Percentiles rank a stretch among this genome's conserved stretches.
Conservation (phyloP, 2,113 vertebrate species). For the Hucho hucho region DNA sequence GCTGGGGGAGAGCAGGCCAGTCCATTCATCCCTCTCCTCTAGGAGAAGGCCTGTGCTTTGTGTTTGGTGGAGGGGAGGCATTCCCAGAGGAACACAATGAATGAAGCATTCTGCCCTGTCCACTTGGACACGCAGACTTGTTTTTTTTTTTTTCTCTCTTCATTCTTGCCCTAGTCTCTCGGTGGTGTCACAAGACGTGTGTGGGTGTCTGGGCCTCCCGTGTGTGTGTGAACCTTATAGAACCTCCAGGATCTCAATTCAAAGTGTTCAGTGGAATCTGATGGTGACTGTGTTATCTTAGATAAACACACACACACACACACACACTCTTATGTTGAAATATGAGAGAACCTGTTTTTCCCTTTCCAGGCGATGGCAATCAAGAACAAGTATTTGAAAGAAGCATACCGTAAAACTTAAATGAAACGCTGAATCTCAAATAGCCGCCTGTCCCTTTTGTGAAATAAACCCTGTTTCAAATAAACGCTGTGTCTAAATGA, state of each 20-base stretch:
- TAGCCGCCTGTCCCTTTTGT: no score
- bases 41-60: conserved; percentile 91
- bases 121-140: conserved; percentile 80
- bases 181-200: conserved; percentile 87
- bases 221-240: neutral
- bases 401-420: neutral
- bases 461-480: no score
- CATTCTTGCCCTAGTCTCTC: conserved; percentile 85
- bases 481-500: no score
- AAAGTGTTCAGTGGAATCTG: neutral
- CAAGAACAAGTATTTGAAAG: neutral
- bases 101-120: conserved; percentile 88
- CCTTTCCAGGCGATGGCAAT: no score
- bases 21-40: conserved; percentile 83
- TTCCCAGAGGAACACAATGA: conserved; percentile 97
- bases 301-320: neutral
- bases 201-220: conserved; percentile 40
- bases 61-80: conserved; percentile 83
- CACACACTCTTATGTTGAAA: no score
- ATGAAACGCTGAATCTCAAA: neutral
- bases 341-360: no score
- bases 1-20: conserved; percentile 84
- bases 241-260: neutral
- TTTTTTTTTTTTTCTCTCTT: conserved; percentile 84
- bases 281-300: neutral